phyloP scores from a whole-genome alignment of 2,797 vertebrate species.

The Tragelaphus eurycerus region DNA sequence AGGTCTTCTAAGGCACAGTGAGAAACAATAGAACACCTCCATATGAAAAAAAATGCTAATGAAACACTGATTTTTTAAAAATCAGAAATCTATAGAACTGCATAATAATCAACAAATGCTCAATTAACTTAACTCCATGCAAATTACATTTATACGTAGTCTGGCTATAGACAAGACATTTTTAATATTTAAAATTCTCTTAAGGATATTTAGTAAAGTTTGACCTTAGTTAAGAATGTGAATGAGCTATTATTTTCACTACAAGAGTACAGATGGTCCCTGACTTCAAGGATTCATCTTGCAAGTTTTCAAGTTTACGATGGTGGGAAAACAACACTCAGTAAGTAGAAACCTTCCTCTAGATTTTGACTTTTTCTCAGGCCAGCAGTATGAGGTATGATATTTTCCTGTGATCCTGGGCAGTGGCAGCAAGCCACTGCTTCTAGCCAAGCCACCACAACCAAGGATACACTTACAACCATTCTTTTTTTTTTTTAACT shows the following conservation, averaged over 20 bases:
- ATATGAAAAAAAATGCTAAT: not conserved
- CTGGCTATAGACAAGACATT: not conserved
- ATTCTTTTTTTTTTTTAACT: not conserved
- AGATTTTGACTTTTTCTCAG: not conserved
- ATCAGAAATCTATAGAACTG: not conserved
- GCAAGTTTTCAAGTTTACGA: not conserved
- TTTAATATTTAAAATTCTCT: slow-evolving; percentile 23
- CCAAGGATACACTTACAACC: not conserved
- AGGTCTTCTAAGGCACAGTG: not conserved
- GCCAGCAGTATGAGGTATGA: not conserved
- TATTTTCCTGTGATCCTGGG: not conserved
- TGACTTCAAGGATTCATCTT: not conserved
- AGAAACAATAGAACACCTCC: not conserved
- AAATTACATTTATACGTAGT: not conserved
- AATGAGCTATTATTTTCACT: not conserved
- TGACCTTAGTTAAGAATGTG: not conserved
- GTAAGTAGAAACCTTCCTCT: not conserved
- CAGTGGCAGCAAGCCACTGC: not conserved
- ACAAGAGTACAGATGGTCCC: not conserved
- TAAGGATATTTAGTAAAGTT: not conserved
- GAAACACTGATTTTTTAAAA: not conserved
- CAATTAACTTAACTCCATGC: not conserved
- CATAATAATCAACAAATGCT: not conserved
- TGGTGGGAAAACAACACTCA: not conserved
- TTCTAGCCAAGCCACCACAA: not conserved